Conservation (phyloP, 2,888 invertebrate genomes). For the Eupithecia inturbata region DNA sequence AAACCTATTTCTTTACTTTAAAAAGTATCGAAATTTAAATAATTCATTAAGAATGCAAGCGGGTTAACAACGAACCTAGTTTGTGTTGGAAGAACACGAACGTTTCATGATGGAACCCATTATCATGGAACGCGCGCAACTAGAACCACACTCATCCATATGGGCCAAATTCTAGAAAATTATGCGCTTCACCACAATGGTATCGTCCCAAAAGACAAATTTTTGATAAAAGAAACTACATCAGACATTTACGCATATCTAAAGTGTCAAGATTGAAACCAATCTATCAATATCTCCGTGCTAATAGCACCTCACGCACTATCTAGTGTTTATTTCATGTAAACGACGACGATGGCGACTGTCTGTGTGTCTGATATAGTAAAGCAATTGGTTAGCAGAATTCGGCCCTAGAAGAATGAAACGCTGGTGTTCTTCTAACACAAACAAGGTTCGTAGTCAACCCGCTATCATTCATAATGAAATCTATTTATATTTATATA, state of each 20-base stretch:
- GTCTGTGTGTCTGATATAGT: too few species aligned
- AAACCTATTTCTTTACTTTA: constrained; percentile 27
- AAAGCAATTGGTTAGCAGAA: too few species aligned
- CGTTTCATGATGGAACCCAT: neutral
- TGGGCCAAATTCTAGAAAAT: too few species aligned
- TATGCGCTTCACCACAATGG: too few species aligned
- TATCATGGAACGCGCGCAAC: neutral
- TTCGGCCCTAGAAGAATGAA: neutral
- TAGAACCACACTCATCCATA: neutral
- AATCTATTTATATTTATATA: constrained; percentile 32
- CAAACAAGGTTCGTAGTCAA: neutral
- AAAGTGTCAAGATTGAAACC: too few species aligned
- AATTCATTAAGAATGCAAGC: neutral
- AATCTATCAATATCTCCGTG: too few species aligned
- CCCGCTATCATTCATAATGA: neutral
- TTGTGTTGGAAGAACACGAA: neutral
- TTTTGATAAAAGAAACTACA: too few species aligned
- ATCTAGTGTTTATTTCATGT: too few species aligned
- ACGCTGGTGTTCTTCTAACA: neutral
- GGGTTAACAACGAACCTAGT: neutral
- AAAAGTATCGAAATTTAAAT: neutral
- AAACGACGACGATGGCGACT: too few species aligned
- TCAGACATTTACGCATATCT: too few species aligned
- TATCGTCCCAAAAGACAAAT: too few species aligned
- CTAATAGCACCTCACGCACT: too few species aligned